Evolutionary conservation across 2,888 invertebrate genomes (phyloP), one percentile per base, ranked within the genome.

Genomic region (Lampropteryx suffumata): DNA sequence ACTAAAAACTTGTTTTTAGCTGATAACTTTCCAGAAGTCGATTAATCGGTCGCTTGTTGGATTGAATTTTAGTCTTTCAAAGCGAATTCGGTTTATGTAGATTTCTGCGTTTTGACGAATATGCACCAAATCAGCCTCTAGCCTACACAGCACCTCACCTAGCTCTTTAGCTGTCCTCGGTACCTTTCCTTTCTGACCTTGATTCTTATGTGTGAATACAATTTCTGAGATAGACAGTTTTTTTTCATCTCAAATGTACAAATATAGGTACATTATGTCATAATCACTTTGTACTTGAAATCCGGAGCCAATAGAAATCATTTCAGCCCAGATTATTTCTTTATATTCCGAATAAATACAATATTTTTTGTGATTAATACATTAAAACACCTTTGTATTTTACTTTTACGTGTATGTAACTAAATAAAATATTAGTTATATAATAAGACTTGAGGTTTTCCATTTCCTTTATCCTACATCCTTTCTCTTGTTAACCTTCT

Each of bases 401-500:
- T 8, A 24, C 10, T 17, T 34, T n/a, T n/a, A n/a, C n/a, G 10
- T 33, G 17, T 12, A 10, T 34, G 17, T 34, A 34, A 34, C 17
- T 17, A 34, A 21, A 34, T 1, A 21, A 34, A 7, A n/a, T 3
- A 34, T 17, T 21, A 0, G 10, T 10, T 34, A n/a, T 17, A 33
- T 10, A 34, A 5, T 34, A 34, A 17, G 10, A n/a, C 10, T 11
- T 37, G 37, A 44, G 14, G 12, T 32, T 36, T 17, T 50, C 36
- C 11, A n/a, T 29, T 26, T 35, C 47, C 40, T 47, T 32, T 45
- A 12, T 13, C 24, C 50, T 50, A 52, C 40, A 39, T 50, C 32
- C 48, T 37, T 39, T 48, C 45, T 39, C 37, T 30, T 60, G 51
- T 58, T n/a, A n/a, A n/a, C 62, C 50, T 57, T 65, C 71, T 66